phyloP scores from a whole-genome alignment of 53 echinoderm and acorn worm species.

The Hippasteria phrygiana region DNA sequence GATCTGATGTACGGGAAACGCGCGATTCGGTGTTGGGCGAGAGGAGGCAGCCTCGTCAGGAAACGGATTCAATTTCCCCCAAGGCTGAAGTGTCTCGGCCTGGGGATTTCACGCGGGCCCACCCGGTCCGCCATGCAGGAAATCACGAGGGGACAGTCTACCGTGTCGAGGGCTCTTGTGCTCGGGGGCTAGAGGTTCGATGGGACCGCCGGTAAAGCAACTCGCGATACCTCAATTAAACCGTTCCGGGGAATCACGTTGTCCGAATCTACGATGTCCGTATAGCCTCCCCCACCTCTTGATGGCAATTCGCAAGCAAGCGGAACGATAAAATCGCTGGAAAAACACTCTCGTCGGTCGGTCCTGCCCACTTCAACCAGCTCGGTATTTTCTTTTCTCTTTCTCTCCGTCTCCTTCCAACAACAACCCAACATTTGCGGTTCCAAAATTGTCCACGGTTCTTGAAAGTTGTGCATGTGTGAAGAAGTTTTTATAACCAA shows the following conservation, averaged over 20 bases:
- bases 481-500: slow-evolving; percentile 54
- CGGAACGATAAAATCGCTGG: slow-evolving; percentile 67
- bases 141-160: slow-evolving; percentile 67
- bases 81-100: slow-evolving; percentile 62
- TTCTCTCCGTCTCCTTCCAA: slow-evolving; percentile 27
- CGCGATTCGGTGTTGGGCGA: slow-evolving; percentile 11
- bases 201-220: slow-evolving; percentile 28
- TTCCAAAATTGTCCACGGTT: slow-evolving; percentile 64
- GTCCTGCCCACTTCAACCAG: slow-evolving; percentile 42
- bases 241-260: slow-evolving; percentile 57
- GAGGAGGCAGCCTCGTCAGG: slow-evolving; percentile 39
- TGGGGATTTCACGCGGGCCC: slow-evolving; percentile 33
- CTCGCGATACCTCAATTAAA: slow-evolving; percentile 61
- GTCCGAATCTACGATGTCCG: slow-evolving; percentile 29
- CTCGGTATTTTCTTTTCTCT: slow-evolving; percentile 51
- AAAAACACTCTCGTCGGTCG: slow-evolving; percentile 60
- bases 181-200: slow-evolving; percentile 57
- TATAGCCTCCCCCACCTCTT: not conserved
- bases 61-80: slow-evolving; percentile 68
- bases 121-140: slow-evolving; percentile 50
- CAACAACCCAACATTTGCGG: slow-evolving; percentile 41
- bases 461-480: slow-evolving; percentile 61
- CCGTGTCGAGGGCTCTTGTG: slow-evolving; percentile 62
- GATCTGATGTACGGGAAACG: slow-evolving; percentile 48
- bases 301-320: slow-evolving; percentile 54